Conservation (phyloP, 2,113 vertebrate genomes). For the Plestiodon gilberti region DNA sequence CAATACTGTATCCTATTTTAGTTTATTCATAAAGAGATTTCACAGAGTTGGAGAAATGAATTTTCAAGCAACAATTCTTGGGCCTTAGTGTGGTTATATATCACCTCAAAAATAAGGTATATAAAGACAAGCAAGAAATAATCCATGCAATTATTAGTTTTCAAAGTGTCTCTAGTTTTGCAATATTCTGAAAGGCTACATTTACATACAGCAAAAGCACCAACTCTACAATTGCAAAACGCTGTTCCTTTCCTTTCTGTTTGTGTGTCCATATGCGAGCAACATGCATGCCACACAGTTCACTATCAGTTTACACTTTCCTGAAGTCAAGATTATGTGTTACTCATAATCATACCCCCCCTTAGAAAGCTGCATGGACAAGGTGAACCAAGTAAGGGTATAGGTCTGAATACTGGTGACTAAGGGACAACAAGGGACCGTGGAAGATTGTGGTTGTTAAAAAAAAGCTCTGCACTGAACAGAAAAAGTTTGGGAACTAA, state of each 20-base stretch:
- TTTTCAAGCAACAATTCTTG: not conserved
- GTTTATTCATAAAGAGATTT: constrained; percentile 4
- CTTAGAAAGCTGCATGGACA: not conserved
- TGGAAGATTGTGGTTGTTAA: not conserved
- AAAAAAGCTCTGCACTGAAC: not conserved
- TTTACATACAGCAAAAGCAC: not conserved
- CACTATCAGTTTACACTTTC: not conserved
- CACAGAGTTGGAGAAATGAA: constrained; percentile 10
- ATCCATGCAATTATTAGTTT: no score
- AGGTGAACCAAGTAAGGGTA: not conserved
- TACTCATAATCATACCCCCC: not conserved
- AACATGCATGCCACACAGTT: not conserved
- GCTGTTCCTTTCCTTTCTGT: not conserved
- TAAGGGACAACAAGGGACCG: not conserved
- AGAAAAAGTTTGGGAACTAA: not conserved
- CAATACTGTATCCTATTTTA: not conserved
- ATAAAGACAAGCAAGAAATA: not conserved
- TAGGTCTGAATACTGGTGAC: not conserved
- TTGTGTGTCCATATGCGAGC: not conserved
- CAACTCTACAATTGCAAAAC: not conserved
- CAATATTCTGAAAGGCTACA: not conserved
- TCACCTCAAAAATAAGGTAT: not conserved
- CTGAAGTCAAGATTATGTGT: not conserved
- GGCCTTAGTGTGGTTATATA: not conserved
- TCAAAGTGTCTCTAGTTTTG: not conserved